Base-by-base conservation (phyloP, 37 sponge, comb jelly and placozoan genomes). In the Cladorhizidae sp. region DNA sequence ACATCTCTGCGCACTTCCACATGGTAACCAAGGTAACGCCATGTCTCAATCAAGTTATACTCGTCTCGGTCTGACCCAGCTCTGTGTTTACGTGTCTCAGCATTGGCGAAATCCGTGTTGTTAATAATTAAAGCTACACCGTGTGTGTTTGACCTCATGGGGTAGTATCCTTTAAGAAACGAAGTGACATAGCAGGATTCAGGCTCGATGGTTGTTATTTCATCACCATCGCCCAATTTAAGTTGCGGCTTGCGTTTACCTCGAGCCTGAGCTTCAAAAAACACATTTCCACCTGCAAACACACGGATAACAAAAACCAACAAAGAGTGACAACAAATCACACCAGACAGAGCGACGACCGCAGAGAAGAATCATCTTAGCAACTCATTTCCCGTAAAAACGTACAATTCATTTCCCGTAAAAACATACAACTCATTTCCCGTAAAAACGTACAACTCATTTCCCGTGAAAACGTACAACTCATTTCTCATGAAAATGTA, bases 61-160 rank as follows among this genome's bases (percentile, higher is more conserved):
- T 85, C 86, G 31, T 90, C 90, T 1, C 85, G 40, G 32, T 59
- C 71, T 20, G 86, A 68, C 0, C 76, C 86, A 39, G 69, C 75
- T 26, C 84, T 39, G 2, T 45, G 26, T 0, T 17, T 22, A 20
- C 70, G 71, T 35, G 37, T 37, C 55, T 70, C n/a, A 12, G 5
- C 9, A 1, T 67, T 26, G 22, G 31, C 22, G 68, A 94, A 94
- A n/a, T 69, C 36, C 28, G 80, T 73, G 38, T 86, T 94, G 86
- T 90, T 94, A 64, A 94, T 87, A 26, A 94, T 90, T 36, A 87
- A 55, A 32, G 80, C 82, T 32, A 90, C 18, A 22, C 95, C 95
- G 64, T 90, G 91, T 2, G 88, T 86, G 6, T 20, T 2, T 14
- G 49, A 59, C 8, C 70, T 76, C 95, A 94, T 94, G 0, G 33